phyloP scores from a whole-genome alignment of 2,888 invertebrate genomes.

The Drosophila anomelani region DNA sequence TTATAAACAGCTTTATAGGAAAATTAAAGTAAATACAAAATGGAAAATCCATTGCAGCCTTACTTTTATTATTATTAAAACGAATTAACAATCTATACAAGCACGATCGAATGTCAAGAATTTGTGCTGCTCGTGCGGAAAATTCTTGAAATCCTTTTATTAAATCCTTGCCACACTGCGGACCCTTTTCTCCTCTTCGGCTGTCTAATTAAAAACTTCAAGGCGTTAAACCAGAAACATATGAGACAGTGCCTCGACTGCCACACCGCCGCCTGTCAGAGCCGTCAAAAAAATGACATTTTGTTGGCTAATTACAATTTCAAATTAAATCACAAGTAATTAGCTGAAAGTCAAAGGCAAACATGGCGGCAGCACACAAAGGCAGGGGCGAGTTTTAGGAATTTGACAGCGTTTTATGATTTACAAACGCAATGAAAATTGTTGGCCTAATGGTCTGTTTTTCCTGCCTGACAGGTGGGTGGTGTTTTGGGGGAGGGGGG shows the following conservation, averaged over 20 bases:
- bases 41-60: neutral
- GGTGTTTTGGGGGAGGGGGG: slow-evolving; percentile 1
- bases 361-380: slow-evolving; percentile 22
- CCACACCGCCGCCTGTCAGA: slow-evolving; percentile 57
- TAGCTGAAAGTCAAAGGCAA: slow-evolving; percentile 69
- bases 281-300: slow-evolving; percentile 74
- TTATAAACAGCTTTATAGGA: neutral
- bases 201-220: slow-evolving; percentile 66
- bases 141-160: slow-evolving; percentile 5
- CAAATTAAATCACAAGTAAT: slow-evolving; percentile 81
- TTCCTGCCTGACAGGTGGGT: slow-evolving; percentile 18
- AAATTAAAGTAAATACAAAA: neutral
- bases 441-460: slow-evolving; percentile 61
- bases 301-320: slow-evolving; percentile 80
- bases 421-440: slow-evolving; percentile 71
- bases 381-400: slow-evolving; percentile 25
- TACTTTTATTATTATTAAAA: neutral
- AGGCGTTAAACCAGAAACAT: slow-evolving; percentile 49
- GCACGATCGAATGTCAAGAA: neutral
- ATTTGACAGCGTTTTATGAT: slow-evolving; percentile 75
- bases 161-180: neutral
- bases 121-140: neutral
- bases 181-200: neutral
- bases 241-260: slow-evolving; percentile 42
- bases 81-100: no score